phyloP scores from a whole-genome alignment of 2,113 vertebrate species.

The Paramisgurnus dabryanus region DNA sequence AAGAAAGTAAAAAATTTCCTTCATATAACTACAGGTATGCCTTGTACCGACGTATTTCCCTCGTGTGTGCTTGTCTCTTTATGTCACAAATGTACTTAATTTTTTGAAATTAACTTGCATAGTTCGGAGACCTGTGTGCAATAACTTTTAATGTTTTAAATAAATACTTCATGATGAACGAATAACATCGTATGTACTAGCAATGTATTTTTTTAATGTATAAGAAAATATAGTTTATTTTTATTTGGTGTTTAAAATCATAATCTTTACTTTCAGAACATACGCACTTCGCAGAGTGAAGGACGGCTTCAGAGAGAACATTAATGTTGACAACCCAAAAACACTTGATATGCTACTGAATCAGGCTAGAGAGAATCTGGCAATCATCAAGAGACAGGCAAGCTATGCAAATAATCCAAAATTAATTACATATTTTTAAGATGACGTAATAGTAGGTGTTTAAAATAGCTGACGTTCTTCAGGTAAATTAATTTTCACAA shows the following conservation, averaged over 20 bases:
- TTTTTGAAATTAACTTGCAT: too few relatives aligned
- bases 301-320: constrained; percentile 86
- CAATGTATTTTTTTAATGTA: too few relatives aligned
- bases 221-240: too few relatives aligned
- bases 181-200: too few relatives aligned
- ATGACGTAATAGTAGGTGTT: too few relatives aligned
- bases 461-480: not conserved
- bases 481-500: not conserved
- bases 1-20: constrained; percentile 78
- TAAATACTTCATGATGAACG: too few relatives aligned
- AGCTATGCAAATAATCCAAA: not conserved
- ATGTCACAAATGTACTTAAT: too few relatives aligned
- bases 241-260: not conserved
- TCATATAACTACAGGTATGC: constrained; percentile 83
- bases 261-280: constrained; percentile 69
- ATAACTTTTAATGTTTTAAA: too few relatives aligned
- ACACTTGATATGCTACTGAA: constrained; percentile 78
- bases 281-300: constrained; percentile 83
- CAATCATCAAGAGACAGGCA: constrained; percentile 82
- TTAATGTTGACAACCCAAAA: constrained; percentile 73
- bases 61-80: too few relatives aligned
- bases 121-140: too few relatives aligned
- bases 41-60: too few relatives aligned
- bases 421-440: not conserved
- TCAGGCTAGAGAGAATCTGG: constrained; percentile 78